Evolutionary conservation across 1,140 invertebrate genomes (phyloP), one percentile per base, ranked within the genome.

Genomic region (Saccostrea glomerata): DNA sequence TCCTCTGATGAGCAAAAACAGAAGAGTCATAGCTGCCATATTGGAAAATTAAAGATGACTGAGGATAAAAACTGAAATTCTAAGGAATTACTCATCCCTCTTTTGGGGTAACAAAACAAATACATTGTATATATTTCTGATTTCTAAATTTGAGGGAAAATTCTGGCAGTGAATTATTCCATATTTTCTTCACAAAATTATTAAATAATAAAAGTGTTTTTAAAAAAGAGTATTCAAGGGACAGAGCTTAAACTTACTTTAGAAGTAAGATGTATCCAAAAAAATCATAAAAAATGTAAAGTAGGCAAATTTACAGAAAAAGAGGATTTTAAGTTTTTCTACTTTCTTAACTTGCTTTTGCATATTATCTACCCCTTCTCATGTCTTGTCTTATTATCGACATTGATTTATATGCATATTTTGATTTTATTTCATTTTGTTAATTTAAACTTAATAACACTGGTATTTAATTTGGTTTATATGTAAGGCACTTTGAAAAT

Each of bases 401-500:
- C 58, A 63, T 63, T 63, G 17, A 36, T 36, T 20, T 3, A 20
- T 17, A 30, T 77, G 70, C 23, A 30, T 77, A 77, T 77, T 77
- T 77, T 77, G 70, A 77, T 77, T 77, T 77, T 30, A 77, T 77
- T 77, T 36, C 23, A 25, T 13, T 25, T 15, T 77, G 70, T 30
- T 77, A 25, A 77, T 77, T 77, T 30, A 12, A 77, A 25, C 15
- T 77, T 77, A 15, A 30, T 30, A 7, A 30, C 70, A 77, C 23
- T 77, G 70, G 70, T 36, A 30, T 77, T 17, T 77, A 13, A 6
- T 77, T 15, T 36, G 30, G 11, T 36, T 30, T 30, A 77, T 30
- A 25, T 77, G 23, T 77, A 77, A 77, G 70, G 70, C 70, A 77
- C 70, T 77, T 77, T 77, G 70, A 77, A 77, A 77, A 77, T 77